Evolutionary conservation across 1,140 invertebrate species (phyloP), one percentile per base, ranked within the genome.

Genomic region (Thalassaphorura encarpata): DNA sequence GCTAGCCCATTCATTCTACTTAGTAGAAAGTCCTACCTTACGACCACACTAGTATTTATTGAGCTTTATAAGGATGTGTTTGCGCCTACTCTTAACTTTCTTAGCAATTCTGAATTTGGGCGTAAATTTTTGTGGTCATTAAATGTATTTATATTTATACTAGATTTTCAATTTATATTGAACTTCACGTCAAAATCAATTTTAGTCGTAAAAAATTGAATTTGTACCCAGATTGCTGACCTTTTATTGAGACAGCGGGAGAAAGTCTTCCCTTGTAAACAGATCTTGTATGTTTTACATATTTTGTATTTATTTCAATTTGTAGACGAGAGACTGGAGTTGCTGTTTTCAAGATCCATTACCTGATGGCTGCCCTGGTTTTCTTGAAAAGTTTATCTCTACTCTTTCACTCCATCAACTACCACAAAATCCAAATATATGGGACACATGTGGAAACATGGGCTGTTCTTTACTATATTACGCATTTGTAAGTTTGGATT

Each of bases 381-480:
- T 93, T 87, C 67, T 72, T 97, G 6, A 98, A 97, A 70, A 85
- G 91, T 0, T 68, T 97, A 11, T 94, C 93, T 0, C 71, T 97
- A 39, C 78, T 96, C 31, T 97, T 97, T 70, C 95, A 98, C 71
- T 90, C 89, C 50, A 87, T 98, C 21, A 97, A 99, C 73, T 97
- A 86, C 70, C 89, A 97, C 69, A 97, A 93, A 68, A 97, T 98
- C 68, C 82, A 93, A 70, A 83, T 80, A n/a, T 80, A 87, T 65
- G 96, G 95, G 15, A 85, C 89, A 62, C 92, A 97, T 69, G 84
- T 96, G 23, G 91, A 94, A 46, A 87, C 92, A 3, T 98, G 95
- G 94, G 95, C 95, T 13, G 89, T 98, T 62, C 71, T 98, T 0
- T 98, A 87, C 71, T 98, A 98, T 64, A 87, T 97, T 42, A 93